A percentile compares a stretch with the other conserved stretches of the same genome.
Conservation (phyloP, 2,888 invertebrate species). For the Calameuta idolon region DNA sequence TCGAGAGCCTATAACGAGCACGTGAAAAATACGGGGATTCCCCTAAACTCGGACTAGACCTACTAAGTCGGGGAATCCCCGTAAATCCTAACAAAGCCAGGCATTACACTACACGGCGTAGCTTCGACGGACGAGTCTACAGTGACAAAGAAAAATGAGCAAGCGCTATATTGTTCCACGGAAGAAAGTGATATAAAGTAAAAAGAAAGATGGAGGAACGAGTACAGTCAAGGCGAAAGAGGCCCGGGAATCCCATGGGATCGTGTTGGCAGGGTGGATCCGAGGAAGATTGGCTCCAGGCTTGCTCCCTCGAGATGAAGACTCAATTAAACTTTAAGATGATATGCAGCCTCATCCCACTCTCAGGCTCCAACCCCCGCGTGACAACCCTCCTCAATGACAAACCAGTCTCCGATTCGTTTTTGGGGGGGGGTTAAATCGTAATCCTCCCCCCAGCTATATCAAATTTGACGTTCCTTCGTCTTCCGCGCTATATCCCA, state of each 20-base stretch:
- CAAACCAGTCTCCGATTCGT: background rate
- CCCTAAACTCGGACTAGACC: background rate
- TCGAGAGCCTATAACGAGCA: background rate
- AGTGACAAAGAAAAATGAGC: background rate
- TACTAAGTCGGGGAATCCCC: background rate
- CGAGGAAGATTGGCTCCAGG: constrained; percentile 64
- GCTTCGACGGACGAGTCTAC: background rate
- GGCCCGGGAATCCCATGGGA: constrained; percentile 29
- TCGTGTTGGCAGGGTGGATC: constrained; percentile 46
- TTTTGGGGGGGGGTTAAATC: background rate
- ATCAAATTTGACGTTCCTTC: background rate
- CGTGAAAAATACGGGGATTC: background rate
- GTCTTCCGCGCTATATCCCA: background rate
- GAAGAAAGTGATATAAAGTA: constrained; percentile 25
- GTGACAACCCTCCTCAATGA: constrained; percentile 8
- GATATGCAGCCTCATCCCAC: constrained; percentile 69
- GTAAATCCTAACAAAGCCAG: background rate
- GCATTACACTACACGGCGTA: background rate
- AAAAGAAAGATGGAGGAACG: constrained; percentile 21
- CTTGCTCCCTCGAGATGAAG: constrained; percentile 70
- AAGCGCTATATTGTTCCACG: background rate
- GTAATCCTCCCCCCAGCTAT: background rate
- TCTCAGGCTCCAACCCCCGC: constrained; percentile 25
- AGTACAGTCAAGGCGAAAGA: constrained; percentile 13
- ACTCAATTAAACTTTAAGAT: constrained; percentile 81